These are phyloP conservation scores for Sturnus vulgaris DNA, from an alignment of 2,113 vertebrate genomes.

Conservation along the genomic window DNA sequence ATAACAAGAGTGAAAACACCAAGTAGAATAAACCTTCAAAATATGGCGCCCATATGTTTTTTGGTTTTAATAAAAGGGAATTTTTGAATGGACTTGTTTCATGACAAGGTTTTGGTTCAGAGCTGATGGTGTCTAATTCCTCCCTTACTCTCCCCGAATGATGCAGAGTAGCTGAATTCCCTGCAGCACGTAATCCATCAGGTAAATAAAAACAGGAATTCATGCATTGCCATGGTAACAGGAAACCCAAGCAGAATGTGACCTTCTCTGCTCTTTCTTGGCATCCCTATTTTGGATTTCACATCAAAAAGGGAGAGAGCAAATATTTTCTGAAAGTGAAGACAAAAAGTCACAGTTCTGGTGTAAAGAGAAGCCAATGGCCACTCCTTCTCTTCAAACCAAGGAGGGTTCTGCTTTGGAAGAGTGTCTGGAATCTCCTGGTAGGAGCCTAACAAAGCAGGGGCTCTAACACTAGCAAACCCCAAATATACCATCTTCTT, in stretches of 20 bases:
- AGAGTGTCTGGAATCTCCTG: not conserved
- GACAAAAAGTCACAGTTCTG: not conserved
- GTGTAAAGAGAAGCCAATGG: not conserved
- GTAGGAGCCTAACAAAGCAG: not conserved
- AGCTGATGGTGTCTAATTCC: not conserved
- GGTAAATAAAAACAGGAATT: constrained; percentile 51
- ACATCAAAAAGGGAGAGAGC: not conserved
- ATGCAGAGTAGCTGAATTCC: not conserved
- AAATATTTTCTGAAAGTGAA: not conserved
- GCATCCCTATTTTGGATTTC: not conserved
- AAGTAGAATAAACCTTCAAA: not conserved
- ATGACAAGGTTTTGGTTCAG: not conserved
- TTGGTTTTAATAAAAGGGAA: not conserved
- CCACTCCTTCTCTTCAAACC: not conserved
- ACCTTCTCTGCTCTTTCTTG: not conserved
- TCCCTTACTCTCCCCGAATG: not conserved
- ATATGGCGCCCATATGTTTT: not conserved
- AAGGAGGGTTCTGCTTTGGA: not conserved
- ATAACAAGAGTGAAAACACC: not conserved
- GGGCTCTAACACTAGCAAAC: not conserved
- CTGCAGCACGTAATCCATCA: constrained; percentile 10
- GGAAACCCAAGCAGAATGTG: constrained; percentile 1
- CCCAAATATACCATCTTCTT: not conserved
- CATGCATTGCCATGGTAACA: constrained; percentile 20
- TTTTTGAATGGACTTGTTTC: not conserved